These are phyloP conservation scores for Nannospalax galili DNA, from an alignment of 2,113 vertebrate genomes.

Conservation along the genomic window DNA sequence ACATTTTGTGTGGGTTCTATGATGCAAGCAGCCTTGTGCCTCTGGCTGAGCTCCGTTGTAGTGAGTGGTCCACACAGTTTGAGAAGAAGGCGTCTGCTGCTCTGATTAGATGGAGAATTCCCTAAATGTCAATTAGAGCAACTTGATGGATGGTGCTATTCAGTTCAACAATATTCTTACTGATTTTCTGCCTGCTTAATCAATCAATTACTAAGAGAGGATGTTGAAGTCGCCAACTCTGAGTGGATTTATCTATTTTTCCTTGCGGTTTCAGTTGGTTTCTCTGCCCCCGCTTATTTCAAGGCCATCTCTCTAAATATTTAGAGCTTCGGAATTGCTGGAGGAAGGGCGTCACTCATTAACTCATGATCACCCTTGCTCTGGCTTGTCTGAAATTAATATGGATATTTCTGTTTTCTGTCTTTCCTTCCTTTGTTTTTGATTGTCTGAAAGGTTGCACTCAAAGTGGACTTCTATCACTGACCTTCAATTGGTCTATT, in stretches of 20 bases:
- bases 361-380: neutral
- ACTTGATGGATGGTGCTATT: conserved; percentile 28
- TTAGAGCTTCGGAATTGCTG: neutral
- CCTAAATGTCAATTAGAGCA: conserved; percentile 46
- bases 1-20: neutral
- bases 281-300: neutral
- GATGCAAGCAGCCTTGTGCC: neutral
- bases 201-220: conserved; percentile 7
- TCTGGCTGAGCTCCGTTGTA: neutral
- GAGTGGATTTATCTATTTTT: neutral
- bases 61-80: neutral
- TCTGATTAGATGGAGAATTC: neutral
- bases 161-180: conserved; percentile 9
- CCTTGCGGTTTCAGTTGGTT: neutral
- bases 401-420: neutral
- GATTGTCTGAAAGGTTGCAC: neutral
- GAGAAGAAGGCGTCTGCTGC: neutral
- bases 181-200: conserved; percentile 52
- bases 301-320: neutral
- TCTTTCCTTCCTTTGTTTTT: neutral
- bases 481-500: neutral
- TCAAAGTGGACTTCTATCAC: neutral
- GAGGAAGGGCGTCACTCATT: neutral
- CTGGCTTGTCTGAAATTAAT: neutral
- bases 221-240: neutral